Evolutionary conservation across 2,888 invertebrate species (phyloP).

Genomic region (Blomia tropicalis): DNA sequence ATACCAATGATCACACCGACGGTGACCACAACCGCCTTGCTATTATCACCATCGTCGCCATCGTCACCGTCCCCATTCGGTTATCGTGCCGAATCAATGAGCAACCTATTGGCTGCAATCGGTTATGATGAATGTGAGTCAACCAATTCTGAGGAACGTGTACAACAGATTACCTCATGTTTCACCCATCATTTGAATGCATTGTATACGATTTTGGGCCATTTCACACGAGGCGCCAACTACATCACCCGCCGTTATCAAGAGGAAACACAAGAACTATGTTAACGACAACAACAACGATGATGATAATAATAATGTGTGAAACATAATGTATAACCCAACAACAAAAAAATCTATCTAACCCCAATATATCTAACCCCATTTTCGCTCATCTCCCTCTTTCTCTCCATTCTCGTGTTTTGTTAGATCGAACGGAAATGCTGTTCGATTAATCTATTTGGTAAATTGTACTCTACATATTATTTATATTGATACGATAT

Average conservation of each 20-base stretch:
- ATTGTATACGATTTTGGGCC: constrained; percentile 19
- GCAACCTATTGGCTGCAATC: constrained; percentile 4
- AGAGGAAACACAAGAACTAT: constrained; percentile 9
- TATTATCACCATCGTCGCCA: neutral
- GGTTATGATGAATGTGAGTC: constrained; percentile 12
- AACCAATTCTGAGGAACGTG: constrained; percentile 12
- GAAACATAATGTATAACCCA: too few relatives aligned
- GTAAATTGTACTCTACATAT: too few relatives aligned
- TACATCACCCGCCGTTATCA: constrained; percentile 21
- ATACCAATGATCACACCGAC: neutral
- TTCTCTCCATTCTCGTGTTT: too few relatives aligned
- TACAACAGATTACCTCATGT: constrained; percentile 14
- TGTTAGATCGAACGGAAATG: too few relatives aligned
- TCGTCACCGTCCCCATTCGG: neutral
- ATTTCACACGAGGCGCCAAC: constrained; percentile 18
- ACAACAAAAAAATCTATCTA: too few relatives aligned
- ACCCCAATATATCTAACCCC: too few relatives aligned
- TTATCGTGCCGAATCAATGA: neutral
- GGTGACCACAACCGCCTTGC: neutral
- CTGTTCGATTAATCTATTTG: too few relatives aligned
- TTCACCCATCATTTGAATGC: constrained; percentile 20
- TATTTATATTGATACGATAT: too few relatives aligned
- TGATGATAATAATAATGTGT: too few relatives aligned
- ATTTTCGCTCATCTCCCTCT: too few relatives aligned
- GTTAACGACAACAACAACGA: too few relatives aligned